Conservation (phyloP, 1,140 invertebrate species). For the Zaprionus tsacasi region DNA sequence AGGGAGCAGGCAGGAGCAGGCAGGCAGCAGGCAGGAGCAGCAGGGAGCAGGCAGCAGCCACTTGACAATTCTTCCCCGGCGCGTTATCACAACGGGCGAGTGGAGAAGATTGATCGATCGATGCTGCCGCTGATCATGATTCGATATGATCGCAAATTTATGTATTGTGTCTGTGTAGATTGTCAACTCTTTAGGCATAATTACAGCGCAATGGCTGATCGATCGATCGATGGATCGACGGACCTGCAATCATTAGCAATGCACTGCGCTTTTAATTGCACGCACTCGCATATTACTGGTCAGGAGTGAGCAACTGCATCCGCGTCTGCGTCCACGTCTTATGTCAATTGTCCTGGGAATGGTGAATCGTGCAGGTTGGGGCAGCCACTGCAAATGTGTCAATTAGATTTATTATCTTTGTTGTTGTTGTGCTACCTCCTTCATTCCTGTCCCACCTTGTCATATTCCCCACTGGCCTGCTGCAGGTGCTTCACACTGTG, state of each 20-base stretch:
- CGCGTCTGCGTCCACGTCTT: constrained; percentile 1
- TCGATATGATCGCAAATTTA: constrained; percentile 80
- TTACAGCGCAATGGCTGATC: constrained; percentile 54
- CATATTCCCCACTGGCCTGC: constrained; percentile 38
- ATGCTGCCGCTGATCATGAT: constrained; percentile 48
- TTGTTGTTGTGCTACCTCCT: constrained; percentile 40
- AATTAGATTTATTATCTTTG: constrained; percentile 84
- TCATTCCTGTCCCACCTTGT: not conserved
- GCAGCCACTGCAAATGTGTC: constrained; percentile 73
- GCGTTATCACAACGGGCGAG: constrained; percentile 65
- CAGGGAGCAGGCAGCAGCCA: not conserved
- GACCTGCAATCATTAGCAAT: constrained; percentile 68
- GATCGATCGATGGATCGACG: not conserved
- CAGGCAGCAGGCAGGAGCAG: constrained; percentile 1
- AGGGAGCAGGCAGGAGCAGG: constrained; percentile 41
- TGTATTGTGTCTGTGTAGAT: constrained; percentile 74
- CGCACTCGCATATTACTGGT: constrained; percentile 62
- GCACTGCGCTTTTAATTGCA: constrained; percentile 74
- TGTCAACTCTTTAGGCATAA: constrained; percentile 75
- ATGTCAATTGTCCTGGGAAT: constrained; percentile 53
- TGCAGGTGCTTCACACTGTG: constrained; percentile 73
- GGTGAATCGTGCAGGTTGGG: too few species aligned
- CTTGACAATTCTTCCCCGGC: constrained; percentile 51
- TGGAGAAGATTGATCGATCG: constrained; percentile 46
- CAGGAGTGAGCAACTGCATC: not conserved